Evolutionary conservation across 2,888 invertebrate species (phyloP), one percentile per base, ranked within the genome.

Genomic region (Halocaridina rubra): DNA sequence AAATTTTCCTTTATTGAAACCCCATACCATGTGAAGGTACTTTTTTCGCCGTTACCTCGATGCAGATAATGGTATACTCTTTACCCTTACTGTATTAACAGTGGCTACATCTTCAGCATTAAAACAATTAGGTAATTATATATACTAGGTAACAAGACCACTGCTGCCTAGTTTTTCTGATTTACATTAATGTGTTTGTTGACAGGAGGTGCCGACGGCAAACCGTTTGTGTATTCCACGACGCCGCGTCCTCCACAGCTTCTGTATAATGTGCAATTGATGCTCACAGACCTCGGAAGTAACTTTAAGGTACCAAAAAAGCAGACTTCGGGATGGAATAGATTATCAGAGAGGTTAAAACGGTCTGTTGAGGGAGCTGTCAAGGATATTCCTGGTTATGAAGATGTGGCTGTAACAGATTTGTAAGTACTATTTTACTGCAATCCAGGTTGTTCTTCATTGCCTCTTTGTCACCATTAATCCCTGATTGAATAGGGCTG

Each of bases 241-340:
- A 93, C 94, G 0, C 92, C 93, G 0, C 91, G 94, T 39, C 94
- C 95, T 0, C 94, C 95, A 0, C 93, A 94, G 46, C 90, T 94
- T 0, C 92, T 93, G 0, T 96, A 96, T 91, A 93, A 93, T 19
- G 92, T 96, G 61, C 93, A 94, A 89, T 93, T 97, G 1, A 95
- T 95, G 89, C 92, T 97, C 81, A 93, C 94, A 30, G 95, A 95
- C 46, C 91, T 96, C 39, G 96, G 95, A 0, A 94, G 96, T 89
- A 95, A 94, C 88, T 97, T 94, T 92, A 92, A 93, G 80, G 93
- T 95, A 0, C 97, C 86, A 0, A 91, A 93, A n/a, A 92, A 92
- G 0, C 95, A 94, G n/a, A 93, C 93, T 22, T 91, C 93, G 16
- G 95, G 96, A 89, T 96, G 94, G 89, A 94, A 94, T 39, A 93